A percentile compares a stretch with the other conserved stretches of the same genome.
phyloP scores from a whole-genome alignment of 2,797 vertebrate genomes.

The Pterois miles region DNA sequence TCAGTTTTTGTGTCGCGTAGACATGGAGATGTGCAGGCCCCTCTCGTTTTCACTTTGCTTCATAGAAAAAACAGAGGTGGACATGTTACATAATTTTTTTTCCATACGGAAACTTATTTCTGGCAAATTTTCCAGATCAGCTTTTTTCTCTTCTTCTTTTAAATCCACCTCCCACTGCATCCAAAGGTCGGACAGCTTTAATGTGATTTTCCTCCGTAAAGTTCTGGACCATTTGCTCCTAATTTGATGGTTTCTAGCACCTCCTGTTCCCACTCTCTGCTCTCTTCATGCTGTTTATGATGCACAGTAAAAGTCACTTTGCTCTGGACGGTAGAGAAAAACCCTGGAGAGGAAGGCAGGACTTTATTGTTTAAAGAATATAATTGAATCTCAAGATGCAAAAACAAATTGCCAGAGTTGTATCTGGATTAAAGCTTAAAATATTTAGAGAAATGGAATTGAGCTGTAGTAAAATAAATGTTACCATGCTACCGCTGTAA shows the following conservation, averaged over 20 bases:
- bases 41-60: slow-evolving; percentile 27
- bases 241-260: slow-evolving; percentile 53
- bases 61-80: neutral
- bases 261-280: slow-evolving; percentile 35
- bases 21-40: slow-evolving; percentile 7
- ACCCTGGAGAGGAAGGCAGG: neutral
- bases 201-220: slow-evolving; percentile 53
- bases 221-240: slow-evolving; percentile 61
- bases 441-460: slow-evolving; percentile 12
- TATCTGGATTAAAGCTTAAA: slow-evolving; percentile 1
- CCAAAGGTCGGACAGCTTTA: slow-evolving; percentile 33
- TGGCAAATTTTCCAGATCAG: slow-evolving; percentile 53
- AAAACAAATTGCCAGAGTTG: slow-evolving; percentile 15
- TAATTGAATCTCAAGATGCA: slow-evolving; percentile 16
- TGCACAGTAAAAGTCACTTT: slow-evolving; percentile 15
- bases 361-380: slow-evolving; percentile 16
- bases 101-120: slow-evolving; percentile 46
- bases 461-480: slow-evolving; percentile 11
- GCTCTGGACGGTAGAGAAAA: slow-evolving; percentile 4
- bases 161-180: slow-evolving; percentile 32
- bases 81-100: slow-evolving; percentile 47
- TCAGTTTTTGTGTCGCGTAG: neutral
- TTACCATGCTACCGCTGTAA: slow-evolving; percentile 8
- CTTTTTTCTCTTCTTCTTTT: slow-evolving; percentile 6
- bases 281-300: slow-evolving; percentile 20